A percentile compares a stretch with the other conserved stretches of the same genome.
phyloP scores from a whole-genome alignment of 1,140 invertebrate species.

The Melipona quadrifasciata region DNA sequence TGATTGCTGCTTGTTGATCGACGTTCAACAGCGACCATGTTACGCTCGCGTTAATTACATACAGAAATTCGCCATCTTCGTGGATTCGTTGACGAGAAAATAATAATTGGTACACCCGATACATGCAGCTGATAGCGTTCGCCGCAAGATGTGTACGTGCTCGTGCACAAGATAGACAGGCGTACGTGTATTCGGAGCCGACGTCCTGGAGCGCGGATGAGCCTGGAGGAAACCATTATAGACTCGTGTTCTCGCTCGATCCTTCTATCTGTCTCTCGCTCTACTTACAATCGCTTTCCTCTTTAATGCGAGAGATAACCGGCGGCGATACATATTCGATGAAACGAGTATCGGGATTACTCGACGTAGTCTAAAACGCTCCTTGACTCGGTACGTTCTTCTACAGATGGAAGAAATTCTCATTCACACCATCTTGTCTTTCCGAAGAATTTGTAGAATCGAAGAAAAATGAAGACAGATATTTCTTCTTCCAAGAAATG shows the following conservation, averaged over 20 bases:
- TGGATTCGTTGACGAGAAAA: neutral
- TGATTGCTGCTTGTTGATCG: neutral
- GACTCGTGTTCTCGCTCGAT: conserved; percentile 55
- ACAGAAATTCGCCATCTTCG: neutral
- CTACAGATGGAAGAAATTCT: neutral
- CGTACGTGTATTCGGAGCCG: conserved; percentile 49
- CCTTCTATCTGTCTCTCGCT: conserved; percentile 31
- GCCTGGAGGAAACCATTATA: conserved; percentile 72
- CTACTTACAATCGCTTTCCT: conserved; percentile 35
- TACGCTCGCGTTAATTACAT: neutral
- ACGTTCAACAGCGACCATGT: neutral
- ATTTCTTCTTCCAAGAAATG: too few species aligned
- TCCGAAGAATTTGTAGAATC: neutral
- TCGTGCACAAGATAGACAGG: conserved; percentile 42
- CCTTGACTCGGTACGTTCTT: neutral
- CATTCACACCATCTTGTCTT: neutral
- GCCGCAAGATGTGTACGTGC: conserved; percentile 25
- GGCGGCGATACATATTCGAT: conserved; percentile 50
- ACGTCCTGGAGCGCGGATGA: conserved; percentile 60
- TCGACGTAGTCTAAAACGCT: conserved; percentile 6
- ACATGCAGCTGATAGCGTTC: conserved; percentile 12
- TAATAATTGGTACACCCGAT: conserved; percentile 58
- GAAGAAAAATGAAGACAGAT: neutral
- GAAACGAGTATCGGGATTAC: conserved; percentile 55
- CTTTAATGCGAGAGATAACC: conserved; percentile 55